Evolutionary conservation across 37 sponge, comb jelly and placozoan species (phyloP), one percentile per base, ranked within the genome.

Genomic region (Halichondria panicea): DNA sequence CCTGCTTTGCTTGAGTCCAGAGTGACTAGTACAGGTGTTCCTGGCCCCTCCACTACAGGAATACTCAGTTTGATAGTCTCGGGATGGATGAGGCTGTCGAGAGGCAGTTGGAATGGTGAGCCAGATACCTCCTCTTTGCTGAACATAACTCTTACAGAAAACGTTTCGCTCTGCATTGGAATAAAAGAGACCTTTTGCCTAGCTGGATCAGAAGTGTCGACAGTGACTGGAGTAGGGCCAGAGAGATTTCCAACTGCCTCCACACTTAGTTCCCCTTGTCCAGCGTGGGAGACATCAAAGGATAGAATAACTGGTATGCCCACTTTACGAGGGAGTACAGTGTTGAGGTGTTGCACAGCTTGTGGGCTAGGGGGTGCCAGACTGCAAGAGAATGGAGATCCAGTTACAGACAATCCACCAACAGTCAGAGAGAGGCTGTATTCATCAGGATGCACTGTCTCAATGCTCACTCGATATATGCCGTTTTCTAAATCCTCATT

Each of bases 371-470:
- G 65, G 6, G 58, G 43, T 22, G 39, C 44, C 39, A 62, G 72
- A 27, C 62, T 63, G n/a, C 77, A 5, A 27, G 22, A 1, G 43
- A 91, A 91, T 22, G 91, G 91, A 38, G 91, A 84, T 12, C 82
- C 83, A 33, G 77, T 77, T 2, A 91, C 76, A n/a, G 71, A 40
- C 40, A 65, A 61, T 0, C 75, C 84, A 35, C 69, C 70, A 43
- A 67, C 86, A 53, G 3, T 30, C 41, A 89, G 80, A 27, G 37
- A 15, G 18, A 89, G 52, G 1, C 55, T 63, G 70, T 84, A 89
- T 22, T 54, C 43, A 19, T 89, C 90, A 18, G 81, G 75, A n/a
- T 53, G 8, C 44, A 54, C 31, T 0, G 79, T 66, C 5, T 55
- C 48, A 68, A 88, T 78, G 4, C 33, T 27, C 58, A 82, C 55